Conservation (phyloP, 1,140 invertebrate genomes). For the Euura saliciscinereae region DNA sequence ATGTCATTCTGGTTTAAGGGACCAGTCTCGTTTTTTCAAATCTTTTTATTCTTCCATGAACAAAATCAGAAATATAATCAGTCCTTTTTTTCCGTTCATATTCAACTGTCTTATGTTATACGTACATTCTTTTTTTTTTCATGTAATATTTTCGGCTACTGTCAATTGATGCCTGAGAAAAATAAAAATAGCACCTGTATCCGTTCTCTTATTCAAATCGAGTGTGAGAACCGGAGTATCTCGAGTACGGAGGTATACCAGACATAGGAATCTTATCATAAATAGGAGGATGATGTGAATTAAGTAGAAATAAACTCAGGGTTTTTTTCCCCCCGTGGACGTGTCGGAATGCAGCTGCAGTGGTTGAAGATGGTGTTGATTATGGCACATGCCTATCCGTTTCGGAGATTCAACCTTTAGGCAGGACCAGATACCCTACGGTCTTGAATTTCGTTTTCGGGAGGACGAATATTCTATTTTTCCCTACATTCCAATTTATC, state of each 20-base stretch:
- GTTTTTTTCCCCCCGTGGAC: background rate
- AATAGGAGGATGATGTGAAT: slow-evolving; percentile 5
- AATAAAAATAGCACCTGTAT: no score
- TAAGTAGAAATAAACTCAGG: background rate
- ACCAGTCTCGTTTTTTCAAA: no score
- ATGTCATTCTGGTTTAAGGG: no score
- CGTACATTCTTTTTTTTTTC: slow-evolving; percentile 17
- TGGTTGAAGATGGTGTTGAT: no score
- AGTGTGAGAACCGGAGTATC: background rate
- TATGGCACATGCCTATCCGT: no score
- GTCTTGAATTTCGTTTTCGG: background rate
- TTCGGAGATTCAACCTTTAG: background rate
- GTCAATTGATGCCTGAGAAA: no score
- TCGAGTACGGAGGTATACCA: background rate
- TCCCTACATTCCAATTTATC: background rate
- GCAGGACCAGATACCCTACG: background rate
- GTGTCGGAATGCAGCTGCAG: background rate
- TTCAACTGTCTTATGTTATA: slow-evolving; percentile 11
- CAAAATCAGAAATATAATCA: no score
- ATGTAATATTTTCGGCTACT: no score
- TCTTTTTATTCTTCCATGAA: no score
- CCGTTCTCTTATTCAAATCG: background rate
- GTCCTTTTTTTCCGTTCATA: no score
- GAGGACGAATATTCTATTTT: background rate
- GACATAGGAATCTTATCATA: background rate